Conservation (phyloP, 2,888 invertebrate species). For the Baronia brevicornis region DNA sequence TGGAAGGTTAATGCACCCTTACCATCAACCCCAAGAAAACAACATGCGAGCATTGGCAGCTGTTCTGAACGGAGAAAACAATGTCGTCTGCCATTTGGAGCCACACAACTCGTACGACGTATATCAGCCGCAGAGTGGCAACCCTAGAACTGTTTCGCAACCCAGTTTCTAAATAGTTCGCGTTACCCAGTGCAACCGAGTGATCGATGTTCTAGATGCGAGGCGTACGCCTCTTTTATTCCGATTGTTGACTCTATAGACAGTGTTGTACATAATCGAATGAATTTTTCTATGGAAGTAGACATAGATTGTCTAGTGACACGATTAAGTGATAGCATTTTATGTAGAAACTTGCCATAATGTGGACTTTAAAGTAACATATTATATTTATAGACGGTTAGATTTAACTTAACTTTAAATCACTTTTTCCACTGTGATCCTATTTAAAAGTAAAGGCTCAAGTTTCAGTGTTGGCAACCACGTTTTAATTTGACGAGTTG, state of each 20-base stretch:
- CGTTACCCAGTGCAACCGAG: constrained; percentile 7
- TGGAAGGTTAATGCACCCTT: constrained; percentile 69
- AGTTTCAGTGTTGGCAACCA: constrained; percentile 63
- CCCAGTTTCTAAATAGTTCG: constrained; percentile 57
- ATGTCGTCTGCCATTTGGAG: constrained; percentile 90
- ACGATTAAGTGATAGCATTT: constrained; percentile 55
- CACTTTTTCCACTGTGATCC: constrained; percentile 76
- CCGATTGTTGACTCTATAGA: constrained; percentile 15
- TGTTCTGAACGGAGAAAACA: constrained; percentile 88
- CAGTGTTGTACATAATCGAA: constrained; percentile 59
- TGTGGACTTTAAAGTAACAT: constrained; percentile 59
- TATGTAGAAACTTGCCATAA: constrained; percentile 72
- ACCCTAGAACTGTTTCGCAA: constrained; percentile 67
- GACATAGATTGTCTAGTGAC: constrained; percentile 55
- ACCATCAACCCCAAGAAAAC: constrained; percentile 72
- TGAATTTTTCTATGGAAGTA: constrained; percentile 68
- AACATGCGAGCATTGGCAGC: constrained; percentile 81
- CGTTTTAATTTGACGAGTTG: constrained; percentile 32
- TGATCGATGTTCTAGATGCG: constrained; percentile 2
- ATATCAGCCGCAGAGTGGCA: constrained; percentile 61
- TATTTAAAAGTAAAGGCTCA: constrained; percentile 71
- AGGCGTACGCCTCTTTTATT: neutral
- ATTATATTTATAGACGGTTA: constrained; percentile 39
- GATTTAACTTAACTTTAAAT: constrained; percentile 60
- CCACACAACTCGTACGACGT: constrained; percentile 77